Base-by-base conservation (phyloP, 2,888 invertebrate genomes). In the Lochmaea capreae region DNA sequence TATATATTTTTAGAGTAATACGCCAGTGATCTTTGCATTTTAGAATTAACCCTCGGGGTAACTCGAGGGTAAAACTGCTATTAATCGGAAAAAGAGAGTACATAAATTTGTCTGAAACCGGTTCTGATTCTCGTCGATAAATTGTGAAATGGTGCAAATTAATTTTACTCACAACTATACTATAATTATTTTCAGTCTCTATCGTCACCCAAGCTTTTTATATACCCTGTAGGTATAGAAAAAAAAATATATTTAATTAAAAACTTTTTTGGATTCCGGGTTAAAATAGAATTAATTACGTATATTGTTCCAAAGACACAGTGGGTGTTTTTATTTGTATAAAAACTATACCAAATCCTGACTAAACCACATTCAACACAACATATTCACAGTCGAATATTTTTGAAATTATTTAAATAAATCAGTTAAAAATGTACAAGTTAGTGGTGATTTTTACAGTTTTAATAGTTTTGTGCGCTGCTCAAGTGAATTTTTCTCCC, bases 181-280 rank as follows among this genome's bases (percentile, higher is more conserved):
- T 39, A 39, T 39, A 39, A 8, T 39, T 33, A 5, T 33, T 33
- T 22, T 22, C 3, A 22, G 22, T 22, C 22, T 22, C 22, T 22
- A 22, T 2, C 22, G 22, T 39, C 8, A 9, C 33, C 33, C 33
- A 39, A 39, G 0, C 2, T 39, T 39, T 39, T 39, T 8, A 8
- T 39, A 39, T 18, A 54, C 9, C 9, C 16, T 54, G 8, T n/a
- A n/a, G n/a, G n/a, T 39, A 16, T 18, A 16, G 54, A 54, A 16
- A 54, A 4, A 46, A 49, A 52, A 6, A 0, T 5, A 52, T n/a
- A 18, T 54, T 54, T 18, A 16, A 54, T 54, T 54, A 11, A 18
- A 54, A 54, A 54, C 54, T 54, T 54, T 54, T 54, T 54, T 9
- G 54, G 54, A 54, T 54, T 54, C 33, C 54, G 10, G 16, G 16